phyloP scores from a whole-genome alignment of 2,113 vertebrate genomes.

The Gasterosteus aculeatus region DNA sequence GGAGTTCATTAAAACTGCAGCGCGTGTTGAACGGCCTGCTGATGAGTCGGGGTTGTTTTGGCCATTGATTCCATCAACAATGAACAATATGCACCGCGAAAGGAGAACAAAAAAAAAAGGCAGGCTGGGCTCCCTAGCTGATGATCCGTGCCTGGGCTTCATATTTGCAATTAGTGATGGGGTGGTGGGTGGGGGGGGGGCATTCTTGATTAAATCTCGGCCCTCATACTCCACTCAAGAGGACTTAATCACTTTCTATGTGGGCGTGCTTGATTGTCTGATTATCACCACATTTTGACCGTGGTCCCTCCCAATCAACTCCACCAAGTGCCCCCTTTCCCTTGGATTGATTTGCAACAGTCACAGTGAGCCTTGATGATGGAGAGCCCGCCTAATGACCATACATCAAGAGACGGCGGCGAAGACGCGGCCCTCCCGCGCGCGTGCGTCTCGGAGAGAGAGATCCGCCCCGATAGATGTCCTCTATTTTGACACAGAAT shows the following conservation, averaged over 20 bases:
- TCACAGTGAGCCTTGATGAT: conserved; percentile 69
- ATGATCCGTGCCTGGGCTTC: conserved; percentile 68
- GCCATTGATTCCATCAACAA: conserved; percentile 11
- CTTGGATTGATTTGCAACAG: conserved; percentile 70
- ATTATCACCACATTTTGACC: conserved; percentile 71
- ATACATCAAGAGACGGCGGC: conserved; percentile 58
- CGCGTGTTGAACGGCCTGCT: neutral
- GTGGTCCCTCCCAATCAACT: conserved; percentile 69
- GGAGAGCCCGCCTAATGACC: conserved; percentile 68
- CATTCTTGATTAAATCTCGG: conserved; percentile 75
- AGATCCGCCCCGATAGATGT: conserved; percentile 37
- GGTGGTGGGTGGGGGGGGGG: conserved; percentile 12
- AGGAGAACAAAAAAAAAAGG: conserved; percentile 17
- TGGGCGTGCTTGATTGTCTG: conserved; percentile 75
- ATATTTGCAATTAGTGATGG: conserved; percentile 74
- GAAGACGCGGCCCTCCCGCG: conserved; percentile 36
- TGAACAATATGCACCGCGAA: neutral
- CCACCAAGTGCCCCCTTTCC: conserved; percentile 25
- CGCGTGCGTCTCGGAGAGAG: conserved; percentile 3
- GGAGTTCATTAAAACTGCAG: conserved; percentile 9
- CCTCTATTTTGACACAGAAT: conserved; percentile 65
- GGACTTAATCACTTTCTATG: conserved; percentile 75
- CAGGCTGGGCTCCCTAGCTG: conserved; percentile 29
- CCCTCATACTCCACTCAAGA: conserved; percentile 67
- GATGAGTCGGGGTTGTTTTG: conserved; percentile 1